Percentiles rank a stretch among this genome's conserved stretches.
These are phyloP conservation scores for Calliphora vicina DNA, from an alignment of 1,140 invertebrate species.

Conservation along the genomic window DNA sequence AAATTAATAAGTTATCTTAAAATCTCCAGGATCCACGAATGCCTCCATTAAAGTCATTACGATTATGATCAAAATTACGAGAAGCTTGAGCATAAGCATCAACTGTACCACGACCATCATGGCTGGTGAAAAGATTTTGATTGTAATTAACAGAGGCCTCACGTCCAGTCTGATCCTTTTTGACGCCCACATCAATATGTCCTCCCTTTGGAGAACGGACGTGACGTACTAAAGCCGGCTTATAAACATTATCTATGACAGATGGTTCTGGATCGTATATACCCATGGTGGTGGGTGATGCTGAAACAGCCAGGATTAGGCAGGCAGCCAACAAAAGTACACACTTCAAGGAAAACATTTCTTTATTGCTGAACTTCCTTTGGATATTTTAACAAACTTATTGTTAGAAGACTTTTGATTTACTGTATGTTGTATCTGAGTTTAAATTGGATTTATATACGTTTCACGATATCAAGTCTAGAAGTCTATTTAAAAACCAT, in stretches of 20 bases:
- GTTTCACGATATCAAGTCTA: too few relatives aligned
- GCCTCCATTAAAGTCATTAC: slow-evolving; percentile 44
- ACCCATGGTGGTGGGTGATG: too few relatives aligned
- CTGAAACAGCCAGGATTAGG: not conserved
- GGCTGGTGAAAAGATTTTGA: slow-evolving; percentile 50
- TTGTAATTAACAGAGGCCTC: slow-evolving; percentile 50
- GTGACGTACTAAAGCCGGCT: not conserved
- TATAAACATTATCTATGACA: not conserved
- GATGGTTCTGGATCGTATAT: not conserved
- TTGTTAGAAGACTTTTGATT: too few relatives aligned
- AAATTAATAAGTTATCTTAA: too few relatives aligned
- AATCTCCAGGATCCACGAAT: slow-evolving; percentile 44
- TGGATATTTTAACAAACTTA: too few relatives aligned
- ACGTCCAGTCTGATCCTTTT: slow-evolving; percentile 48
- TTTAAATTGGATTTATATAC: too few relatives aligned
- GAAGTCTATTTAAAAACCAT: too few relatives aligned
- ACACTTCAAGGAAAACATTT: not conserved
- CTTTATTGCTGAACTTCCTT: too few relatives aligned
- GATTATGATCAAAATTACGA: slow-evolving; percentile 51
- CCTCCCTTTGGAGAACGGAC: slow-evolving; percentile 1
- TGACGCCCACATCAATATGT: not conserved
- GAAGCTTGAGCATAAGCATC: slow-evolving; percentile 55
- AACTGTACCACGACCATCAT: slow-evolving; percentile 51
- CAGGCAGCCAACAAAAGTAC: not conserved
- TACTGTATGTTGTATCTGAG: too few relatives aligned